Evolutionary conservation across 2,888 invertebrate genomes (phyloP).

Genomic region (Orchesellides sinensis): DNA sequence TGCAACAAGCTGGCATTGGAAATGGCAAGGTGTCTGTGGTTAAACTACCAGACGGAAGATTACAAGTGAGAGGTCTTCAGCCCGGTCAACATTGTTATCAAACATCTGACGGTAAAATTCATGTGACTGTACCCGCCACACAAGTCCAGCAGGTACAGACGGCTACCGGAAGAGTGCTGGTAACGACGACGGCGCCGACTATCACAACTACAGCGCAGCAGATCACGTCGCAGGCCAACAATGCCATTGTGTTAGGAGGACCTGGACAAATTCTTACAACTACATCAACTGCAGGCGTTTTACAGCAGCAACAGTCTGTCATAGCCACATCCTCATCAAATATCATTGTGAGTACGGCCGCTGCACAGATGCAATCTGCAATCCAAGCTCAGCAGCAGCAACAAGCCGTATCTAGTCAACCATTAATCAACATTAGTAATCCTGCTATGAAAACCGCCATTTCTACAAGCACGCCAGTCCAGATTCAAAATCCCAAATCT

Average conservation of each 20-base stretch:
- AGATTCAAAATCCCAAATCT: conserved; percentile 20
- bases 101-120: conserved; percentile 89
- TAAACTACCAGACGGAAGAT: conserved; percentile 92
- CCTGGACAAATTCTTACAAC: too few relatives aligned
- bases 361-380: conserved; percentile 74
- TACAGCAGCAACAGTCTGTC: neutral
- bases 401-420: conserved; percentile 36
- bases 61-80: conserved; percentile 92
- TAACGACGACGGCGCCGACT: too few relatives aligned
- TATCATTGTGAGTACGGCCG: conserved; percentile 46
- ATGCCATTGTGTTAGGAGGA: too few relatives aligned
- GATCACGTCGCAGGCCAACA: too few relatives aligned
- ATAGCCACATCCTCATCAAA: neutral
- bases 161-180: neutral
- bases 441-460: conserved; percentile 45
- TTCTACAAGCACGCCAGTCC: conserved; percentile 25
- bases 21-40: conserved; percentile 96
- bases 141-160: conserved; percentile 72
- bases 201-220: too few relatives aligned
- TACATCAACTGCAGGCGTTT: neutral
- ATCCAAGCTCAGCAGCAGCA: too few relatives aligned
- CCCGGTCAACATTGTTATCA: conserved; percentile 92
- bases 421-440: conserved; percentile 62
- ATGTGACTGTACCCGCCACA: conserved; percentile 79
- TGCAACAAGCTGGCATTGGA: neutral